Evolutionary conservation across 35 echinoderm and acorn worm species (phyloP).

Genomic region (Anneissia japonica): DNA sequence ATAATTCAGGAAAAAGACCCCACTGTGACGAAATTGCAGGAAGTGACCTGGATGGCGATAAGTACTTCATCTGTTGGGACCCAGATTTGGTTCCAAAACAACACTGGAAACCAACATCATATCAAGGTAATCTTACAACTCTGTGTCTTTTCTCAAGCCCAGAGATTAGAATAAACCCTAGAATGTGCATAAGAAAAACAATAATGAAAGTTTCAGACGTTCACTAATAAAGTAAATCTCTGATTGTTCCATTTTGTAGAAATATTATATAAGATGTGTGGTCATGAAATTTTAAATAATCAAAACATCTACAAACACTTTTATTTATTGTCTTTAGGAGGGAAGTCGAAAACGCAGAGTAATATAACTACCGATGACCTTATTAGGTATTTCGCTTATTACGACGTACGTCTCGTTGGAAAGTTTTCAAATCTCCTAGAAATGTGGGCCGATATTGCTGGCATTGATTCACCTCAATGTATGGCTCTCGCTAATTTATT

Average conservation of each 20-base stretch:
- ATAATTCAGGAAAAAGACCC: background rate
- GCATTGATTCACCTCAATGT: background rate
- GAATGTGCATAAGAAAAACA: no score
- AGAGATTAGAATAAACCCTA: no score
- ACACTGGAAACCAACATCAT: background rate
- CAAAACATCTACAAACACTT: no score
- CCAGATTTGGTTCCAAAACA: background rate
- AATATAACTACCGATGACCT: background rate
- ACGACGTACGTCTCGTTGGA: background rate
- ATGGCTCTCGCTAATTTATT: background rate
- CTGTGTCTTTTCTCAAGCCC: no score
- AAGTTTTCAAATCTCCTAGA: background rate
- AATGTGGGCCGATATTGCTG: background rate
- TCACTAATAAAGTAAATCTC: no score
- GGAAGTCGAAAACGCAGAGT: background rate
- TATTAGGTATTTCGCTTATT: background rate
- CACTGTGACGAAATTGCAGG: background rate
- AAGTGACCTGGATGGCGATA: background rate
- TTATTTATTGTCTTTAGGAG: background rate
- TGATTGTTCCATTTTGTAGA: no score
- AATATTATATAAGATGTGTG: no score
- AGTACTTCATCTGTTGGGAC: background rate
- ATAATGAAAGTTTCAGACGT: no score
- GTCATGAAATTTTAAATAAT: no score
- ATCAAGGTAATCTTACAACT: background rate